phyloP scores from a whole-genome alignment of 2,113 vertebrate genomes.

The Scytalopus superciliaris region DNA sequence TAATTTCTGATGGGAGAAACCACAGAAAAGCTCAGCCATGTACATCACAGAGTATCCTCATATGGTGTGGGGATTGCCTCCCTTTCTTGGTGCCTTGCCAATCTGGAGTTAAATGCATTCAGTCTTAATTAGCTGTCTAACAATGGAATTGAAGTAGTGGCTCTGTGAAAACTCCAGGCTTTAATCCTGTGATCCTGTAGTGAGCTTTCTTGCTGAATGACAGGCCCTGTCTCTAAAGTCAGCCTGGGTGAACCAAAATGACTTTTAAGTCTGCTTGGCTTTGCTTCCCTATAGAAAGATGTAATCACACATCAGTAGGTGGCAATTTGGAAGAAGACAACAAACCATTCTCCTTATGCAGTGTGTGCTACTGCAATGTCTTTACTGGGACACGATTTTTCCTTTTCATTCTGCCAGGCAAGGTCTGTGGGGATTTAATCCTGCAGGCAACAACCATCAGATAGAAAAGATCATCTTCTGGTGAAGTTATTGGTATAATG shows the following conservation, averaged over 20 bases:
- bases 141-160: not conserved
- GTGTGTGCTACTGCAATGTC: conserved; percentile 1
- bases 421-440: not conserved
- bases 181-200: not conserved
- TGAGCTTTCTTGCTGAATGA: not conserved
- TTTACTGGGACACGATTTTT: not conserved
- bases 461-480: conserved; percentile 22
- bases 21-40: not conserved
- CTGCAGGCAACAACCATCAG: conserved; percentile 8
- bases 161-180: not conserved
- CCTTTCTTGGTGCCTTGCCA: not conserved
- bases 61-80: not conserved
- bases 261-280: conserved; percentile 11
- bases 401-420: not conserved
- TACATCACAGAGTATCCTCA: not conserved
- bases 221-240: not conserved
- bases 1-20: not conserved
- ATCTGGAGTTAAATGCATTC: not conserved
- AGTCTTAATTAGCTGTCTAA: not conserved
- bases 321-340: not conserved
- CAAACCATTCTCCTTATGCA: not conserved
- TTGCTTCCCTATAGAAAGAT: not conserved
- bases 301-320: not conserved
- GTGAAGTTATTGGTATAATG: conserved; percentile 54
- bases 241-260: not conserved